These are phyloP conservation scores for Epinotia demarniana DNA, from an alignment of 2,888 invertebrate genomes.

Conservation along the genomic window DNA sequence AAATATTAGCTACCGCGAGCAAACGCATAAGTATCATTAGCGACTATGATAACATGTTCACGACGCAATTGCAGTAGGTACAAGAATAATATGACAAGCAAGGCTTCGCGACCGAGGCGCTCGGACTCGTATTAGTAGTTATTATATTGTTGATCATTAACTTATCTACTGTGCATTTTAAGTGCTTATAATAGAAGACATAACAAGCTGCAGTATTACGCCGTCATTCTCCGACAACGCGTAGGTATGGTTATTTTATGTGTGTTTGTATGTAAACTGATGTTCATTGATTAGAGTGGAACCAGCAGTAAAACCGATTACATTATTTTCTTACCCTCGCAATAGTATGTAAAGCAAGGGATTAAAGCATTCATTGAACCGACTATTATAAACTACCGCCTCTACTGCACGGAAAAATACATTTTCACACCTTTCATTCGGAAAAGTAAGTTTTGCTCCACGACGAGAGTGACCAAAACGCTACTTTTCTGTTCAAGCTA, in stretches of 20 bases:
- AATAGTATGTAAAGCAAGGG: too few species aligned
- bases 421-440: too few species aligned
- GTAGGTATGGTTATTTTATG: not conserved
- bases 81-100: constrained; percentile 40
- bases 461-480: too few species aligned
- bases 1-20: not conserved
- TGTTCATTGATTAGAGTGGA: too few species aligned
- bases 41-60: constrained; percentile 18
- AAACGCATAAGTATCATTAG: constrained; percentile 3
- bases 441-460: too few species aligned
- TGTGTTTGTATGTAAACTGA: not conserved
- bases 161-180: constrained; percentile 30
- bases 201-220: constrained; percentile 7
- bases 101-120: constrained; percentile 20
- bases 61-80: constrained; percentile 10
- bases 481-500: too few species aligned
- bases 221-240: constrained; percentile 1
- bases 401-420: too few species aligned
- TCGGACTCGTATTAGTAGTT: constrained; percentile 2
- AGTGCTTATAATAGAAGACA: constrained; percentile 21
- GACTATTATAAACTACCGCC: too few species aligned
- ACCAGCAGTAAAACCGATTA: too few species aligned
- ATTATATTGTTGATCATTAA: constrained; percentile 37
- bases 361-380: too few species aligned
- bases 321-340: too few species aligned